Base-by-base conservation (phyloP, 2,797 vertebrate species). In the Mormyrops boulengeri region DNA sequence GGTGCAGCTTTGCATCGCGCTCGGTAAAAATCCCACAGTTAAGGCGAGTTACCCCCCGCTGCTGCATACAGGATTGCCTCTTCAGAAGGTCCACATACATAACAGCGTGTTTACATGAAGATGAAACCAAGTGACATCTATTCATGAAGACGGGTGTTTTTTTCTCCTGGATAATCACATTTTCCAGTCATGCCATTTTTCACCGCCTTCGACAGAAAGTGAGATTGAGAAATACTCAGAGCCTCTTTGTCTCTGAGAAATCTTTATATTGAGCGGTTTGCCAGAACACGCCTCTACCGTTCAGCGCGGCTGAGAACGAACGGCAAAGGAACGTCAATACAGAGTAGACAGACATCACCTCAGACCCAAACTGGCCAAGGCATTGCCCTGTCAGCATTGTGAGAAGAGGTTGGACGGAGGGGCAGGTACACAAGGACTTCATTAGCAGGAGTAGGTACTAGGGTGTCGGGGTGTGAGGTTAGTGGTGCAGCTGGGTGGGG, bases 181-280 rank as follows among this genome's bases (percentile, higher is more conserved):
- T 41, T 77, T 77, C 69, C 34, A 77, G 26, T 38, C 38, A 19
- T 41, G 69, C 12, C 38, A 77, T 41, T 41, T 47, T 84, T 41
- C 38, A 19, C 80, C 41, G 2, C 7, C n/a, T 84, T 47, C 26
- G 1, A 53, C 22, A 53, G 49, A n/a, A 17, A 84, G 80, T n/a
- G 14, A 47, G 34, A 47, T 49, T 22, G 38, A 50, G 80, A 84
- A 57, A 50, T 14, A 19, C 85, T 41, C 50, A 55, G 85, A 52
- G 49, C 50, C 44, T 30, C 84, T 86, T 53, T 86, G 84, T 52
- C 84, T 52, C 84, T 5, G 47, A 87, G 49, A 30, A 87, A 87
- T 57, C 85, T 26, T 26, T 87, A 55, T 87, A 87, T 87, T 38
- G 85, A 87, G n/a, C 30, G 52, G 30, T 57, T 57, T 87, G 52